Evolutionary conservation across 2,888 invertebrate genomes (phyloP), one percentile per base, ranked within the genome.

Genomic region (Catocala sponsa): DNA sequence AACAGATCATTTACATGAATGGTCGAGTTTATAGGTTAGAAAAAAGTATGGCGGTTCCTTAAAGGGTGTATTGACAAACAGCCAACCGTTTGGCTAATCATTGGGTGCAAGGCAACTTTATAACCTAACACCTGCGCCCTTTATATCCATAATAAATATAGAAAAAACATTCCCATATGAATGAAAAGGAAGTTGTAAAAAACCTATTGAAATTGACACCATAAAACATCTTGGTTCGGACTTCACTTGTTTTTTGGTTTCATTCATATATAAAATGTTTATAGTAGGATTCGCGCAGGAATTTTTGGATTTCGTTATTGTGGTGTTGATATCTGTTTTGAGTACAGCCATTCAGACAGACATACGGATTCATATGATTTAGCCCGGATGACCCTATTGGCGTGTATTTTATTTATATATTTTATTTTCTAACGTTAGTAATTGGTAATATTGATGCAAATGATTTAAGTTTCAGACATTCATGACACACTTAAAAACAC

Each of bases 161-260:
- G 33, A 77, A 74, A 80, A 77, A 81, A 80, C 82, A 83, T 80
- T 81, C 76, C 64, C 56, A 49, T 59, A 70, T 84, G 81, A 92
- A 92, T 85, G 82, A 71, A 82, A 85, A 91, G 94, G 94, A 94
- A 94, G 92, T 89, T 80, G 80, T 88, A 90, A 91, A 91, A 88
- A 90, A 83, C 66, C 68, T 76, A 79, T 80, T 81, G 88, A 86
- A 86, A 85, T 82, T 81, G 80, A 79, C 81, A 80, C 81, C 81
- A 87, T 91, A 88, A 88, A 91, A 82, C 81, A 83, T 81, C 79
- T 85, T 79, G 42, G 33, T 51, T 46, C 47, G 79, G 82, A 74
- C 76, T 86, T 83, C 82, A 82, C 80, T 86, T 82, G 10, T 72
- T 71, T 89, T 82, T 74, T 41, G 71, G 78, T 75, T 86, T 88